Percentiles rank a stretch among this genome's conserved stretches.
These are phyloP conservation scores for Entomobrya multifasciata DNA, from an alignment of 2,888 invertebrate species.

Conservation along the genomic window DNA sequence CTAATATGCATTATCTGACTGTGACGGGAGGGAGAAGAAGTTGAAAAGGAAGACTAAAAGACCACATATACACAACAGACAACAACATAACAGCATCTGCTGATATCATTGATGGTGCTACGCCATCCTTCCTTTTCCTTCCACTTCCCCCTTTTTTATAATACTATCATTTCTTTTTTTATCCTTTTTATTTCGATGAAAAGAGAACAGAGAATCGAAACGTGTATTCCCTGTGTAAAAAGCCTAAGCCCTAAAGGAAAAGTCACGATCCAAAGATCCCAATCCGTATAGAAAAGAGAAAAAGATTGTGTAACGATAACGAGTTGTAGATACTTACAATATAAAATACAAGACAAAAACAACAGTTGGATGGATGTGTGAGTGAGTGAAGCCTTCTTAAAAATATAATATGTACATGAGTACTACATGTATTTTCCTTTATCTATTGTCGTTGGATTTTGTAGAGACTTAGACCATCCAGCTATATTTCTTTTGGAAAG, in stretches of 20 bases:
- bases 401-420: background rate
- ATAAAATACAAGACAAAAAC: background rate
- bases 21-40: too few relatives aligned
- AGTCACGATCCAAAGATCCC: constrained; percentile 67
- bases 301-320: constrained; percentile 71
- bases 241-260: constrained; percentile 67
- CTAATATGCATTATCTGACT: too few relatives aligned
- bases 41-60: too few relatives aligned
- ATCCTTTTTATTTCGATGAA: constrained; percentile 46
- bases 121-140: too few relatives aligned
- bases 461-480: background rate
- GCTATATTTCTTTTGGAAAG: background rate
- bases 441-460: constrained; percentile 11
- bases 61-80: too few relatives aligned
- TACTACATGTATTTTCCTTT: constrained; percentile 25
- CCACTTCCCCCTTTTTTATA: too few relatives aligned
- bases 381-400: background rate
- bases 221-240: constrained; percentile 49
- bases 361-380: constrained; percentile 18
- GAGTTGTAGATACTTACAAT: constrained; percentile 39
- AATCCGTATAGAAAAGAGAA: constrained; percentile 34
- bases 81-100: too few relatives aligned
- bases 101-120: too few relatives aligned
- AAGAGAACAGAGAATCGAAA: constrained; percentile 51
- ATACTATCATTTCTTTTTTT: too few relatives aligned